Evolutionary conservation across 2,113 vertebrate genomes (phyloP).

Genomic region (Blennius ocellaris): DNA sequence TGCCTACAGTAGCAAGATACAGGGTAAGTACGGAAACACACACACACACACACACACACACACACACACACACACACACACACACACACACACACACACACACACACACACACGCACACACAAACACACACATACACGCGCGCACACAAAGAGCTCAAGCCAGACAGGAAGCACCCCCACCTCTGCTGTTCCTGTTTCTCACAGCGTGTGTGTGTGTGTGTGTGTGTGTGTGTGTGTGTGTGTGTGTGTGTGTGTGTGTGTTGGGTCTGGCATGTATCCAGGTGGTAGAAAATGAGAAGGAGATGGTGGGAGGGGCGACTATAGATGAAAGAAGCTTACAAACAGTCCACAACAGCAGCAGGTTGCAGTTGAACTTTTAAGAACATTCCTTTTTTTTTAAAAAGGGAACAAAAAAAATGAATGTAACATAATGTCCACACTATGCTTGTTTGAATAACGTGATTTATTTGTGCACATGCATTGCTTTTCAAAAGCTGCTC

Average conservation of each 20-base stretch:
- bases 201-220: too few relatives aligned
- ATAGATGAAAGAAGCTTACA: slow-evolving; percentile 6
- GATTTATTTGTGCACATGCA: too few relatives aligned
- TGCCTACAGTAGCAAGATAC: slow-evolving; percentile 34
- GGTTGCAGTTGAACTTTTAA: neutral
- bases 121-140: slow-evolving; percentile 21
- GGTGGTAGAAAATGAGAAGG: slow-evolving; percentile 19
- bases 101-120: slow-evolving; percentile 16
- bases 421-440: too few relatives aligned
- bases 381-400: neutral
- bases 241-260: neutral
- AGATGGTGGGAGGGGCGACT: neutral
- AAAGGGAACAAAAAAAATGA: too few relatives aligned
- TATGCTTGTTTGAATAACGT: neutral
- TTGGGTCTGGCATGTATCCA: slow-evolving; percentile 34
- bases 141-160: neutral
- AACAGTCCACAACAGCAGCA: neutral
- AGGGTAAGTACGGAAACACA: slow-evolving; percentile 8
- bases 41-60: slow-evolving; percentile 25
- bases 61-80: slow-evolving; percentile 18
- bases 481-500: too few relatives aligned
- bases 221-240: neutral
- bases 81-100: slow-evolving; percentile 29
- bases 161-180: slow-evolving; percentile 48
- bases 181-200: slow-evolving; percentile 25